These are phyloP conservation scores for Drosophila meridiana DNA, from an alignment of 2,888 invertebrate species.

Conservation along the genomic window DNA sequence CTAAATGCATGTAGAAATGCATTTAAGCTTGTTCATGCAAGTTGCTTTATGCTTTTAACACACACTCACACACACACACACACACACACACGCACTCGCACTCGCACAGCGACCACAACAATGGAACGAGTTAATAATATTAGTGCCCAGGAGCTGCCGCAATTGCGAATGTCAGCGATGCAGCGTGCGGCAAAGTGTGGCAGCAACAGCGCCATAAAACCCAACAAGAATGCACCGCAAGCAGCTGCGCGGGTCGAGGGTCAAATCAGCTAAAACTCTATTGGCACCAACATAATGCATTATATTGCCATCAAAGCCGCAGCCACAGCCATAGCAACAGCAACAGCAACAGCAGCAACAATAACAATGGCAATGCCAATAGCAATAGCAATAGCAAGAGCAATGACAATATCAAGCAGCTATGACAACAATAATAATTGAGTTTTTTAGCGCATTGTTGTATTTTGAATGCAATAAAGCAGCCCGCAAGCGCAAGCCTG, in stretches of 20 bases:
- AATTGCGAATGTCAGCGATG: slow-evolving; percentile 13
- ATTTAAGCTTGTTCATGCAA: slow-evolving; percentile 1
- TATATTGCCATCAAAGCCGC: slow-evolving; percentile 13
- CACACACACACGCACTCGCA: background rate
- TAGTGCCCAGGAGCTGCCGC: slow-evolving; percentile 16
- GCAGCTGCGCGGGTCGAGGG: background rate
- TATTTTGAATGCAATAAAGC: slow-evolving; percentile 21
- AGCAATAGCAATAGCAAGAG: background rate
- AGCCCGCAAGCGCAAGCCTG: background rate
- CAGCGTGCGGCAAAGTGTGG: slow-evolving; percentile 13
- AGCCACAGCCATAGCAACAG: background rate
- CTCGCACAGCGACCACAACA: background rate
- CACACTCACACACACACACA: slow-evolving; percentile 2
- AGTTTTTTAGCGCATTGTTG: slow-evolving; percentile 7
- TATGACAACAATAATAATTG: slow-evolving; percentile 13
- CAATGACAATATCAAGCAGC: slow-evolving; percentile 12
- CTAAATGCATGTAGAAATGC: background rate
- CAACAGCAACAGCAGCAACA: background rate
- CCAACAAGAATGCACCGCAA: slow-evolving; percentile 2
- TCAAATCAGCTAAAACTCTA: slow-evolving; percentile 9
- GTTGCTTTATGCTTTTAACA: background rate
- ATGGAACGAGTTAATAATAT: slow-evolving; percentile 12
- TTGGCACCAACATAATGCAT: slow-evolving; percentile 15
- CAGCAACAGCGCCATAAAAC: slow-evolving; percentile 1
- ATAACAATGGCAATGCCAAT: background rate